Evolutionary conservation across 2,888 invertebrate genomes (phyloP).

Genomic region (Beris morrisii): DNA sequence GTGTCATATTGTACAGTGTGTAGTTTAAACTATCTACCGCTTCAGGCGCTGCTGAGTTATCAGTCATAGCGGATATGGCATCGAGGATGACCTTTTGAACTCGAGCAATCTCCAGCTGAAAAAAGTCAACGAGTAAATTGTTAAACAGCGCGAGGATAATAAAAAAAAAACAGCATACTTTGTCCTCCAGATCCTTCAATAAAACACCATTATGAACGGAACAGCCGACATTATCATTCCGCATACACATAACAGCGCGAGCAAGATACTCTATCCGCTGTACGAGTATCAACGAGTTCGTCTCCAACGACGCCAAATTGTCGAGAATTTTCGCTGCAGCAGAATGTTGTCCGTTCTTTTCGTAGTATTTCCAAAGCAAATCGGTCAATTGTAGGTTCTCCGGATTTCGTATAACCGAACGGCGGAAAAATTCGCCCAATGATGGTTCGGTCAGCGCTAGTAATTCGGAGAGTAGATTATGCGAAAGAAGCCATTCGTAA

Average conservation of each 20-base stretch:
- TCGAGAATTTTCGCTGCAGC: conserved; percentile 90
- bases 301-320: conserved; percentile 70
- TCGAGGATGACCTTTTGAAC: conserved; percentile 75
- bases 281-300: conserved; percentile 71
- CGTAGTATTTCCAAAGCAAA: conserved; percentile 94
- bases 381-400: conserved; percentile 69
- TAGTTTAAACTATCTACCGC: conserved; percentile 75
- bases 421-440: conserved; percentile 54
- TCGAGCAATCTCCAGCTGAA: conserved; percentile 76
- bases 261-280: conserved; percentile 90
- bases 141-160: not conserved
- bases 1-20: conserved; percentile 82
- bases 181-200: conserved; percentile 88
- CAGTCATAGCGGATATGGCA: conserved; percentile 60
- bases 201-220: conserved; percentile 75
- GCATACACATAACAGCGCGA: conserved; percentile 92
- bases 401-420: conserved; percentile 58
- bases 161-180: conserved; percentile 54
- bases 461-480: conserved; percentile 71
- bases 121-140: not conserved
- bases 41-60: conserved; percentile 61
- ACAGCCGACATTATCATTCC: conserved; percentile 78
- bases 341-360: conserved; percentile 86
- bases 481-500: conserved; percentile 89
- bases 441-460: conserved; percentile 60